Percentiles rank a stretch among this genome's conserved stretches.
Evolutionary conservation across 1,140 invertebrate genomes (phyloP).

Genomic region (Sipha flava): DNA sequence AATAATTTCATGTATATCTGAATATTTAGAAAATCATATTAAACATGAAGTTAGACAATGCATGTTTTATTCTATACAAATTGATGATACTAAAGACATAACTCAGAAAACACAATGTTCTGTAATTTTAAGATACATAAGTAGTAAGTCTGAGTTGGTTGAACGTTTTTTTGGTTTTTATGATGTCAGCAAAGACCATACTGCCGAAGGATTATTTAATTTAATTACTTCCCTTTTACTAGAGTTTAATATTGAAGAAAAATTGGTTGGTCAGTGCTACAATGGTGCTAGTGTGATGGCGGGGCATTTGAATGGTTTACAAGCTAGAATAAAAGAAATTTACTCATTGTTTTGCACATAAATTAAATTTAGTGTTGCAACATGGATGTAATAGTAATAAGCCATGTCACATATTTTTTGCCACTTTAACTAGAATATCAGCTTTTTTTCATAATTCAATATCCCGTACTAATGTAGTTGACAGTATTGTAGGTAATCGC

Average conservation of each 20-base stretch:
- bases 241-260: not conserved
- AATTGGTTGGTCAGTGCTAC: not conserved
- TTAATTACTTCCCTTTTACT: not conserved
- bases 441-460: too few species aligned
- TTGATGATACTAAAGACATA: not conserved
- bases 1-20: not conserved
- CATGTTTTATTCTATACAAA: not conserved
- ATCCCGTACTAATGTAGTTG: too few species aligned
- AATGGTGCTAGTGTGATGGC: slow-evolving; percentile 34
- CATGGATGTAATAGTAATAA: too few species aligned
- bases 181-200: slow-evolving; percentile 35
- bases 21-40: not conserved
- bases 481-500: too few species aligned
- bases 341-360: too few species aligned
- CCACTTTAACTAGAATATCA: too few species aligned
- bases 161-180: slow-evolving; percentile 38
- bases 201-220: slow-evolving; percentile 33
- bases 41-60: not conserved
- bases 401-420: too few species aligned
- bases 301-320: slow-evolving; percentile 35
- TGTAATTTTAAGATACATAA: not conserved
- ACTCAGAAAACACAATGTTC: not conserved
- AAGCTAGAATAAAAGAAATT: too few species aligned
- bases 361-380: too few species aligned
- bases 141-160: not conserved